Conservation (phyloP, 1,140 invertebrate genomes). For the Drosophila lowei region DNA sequence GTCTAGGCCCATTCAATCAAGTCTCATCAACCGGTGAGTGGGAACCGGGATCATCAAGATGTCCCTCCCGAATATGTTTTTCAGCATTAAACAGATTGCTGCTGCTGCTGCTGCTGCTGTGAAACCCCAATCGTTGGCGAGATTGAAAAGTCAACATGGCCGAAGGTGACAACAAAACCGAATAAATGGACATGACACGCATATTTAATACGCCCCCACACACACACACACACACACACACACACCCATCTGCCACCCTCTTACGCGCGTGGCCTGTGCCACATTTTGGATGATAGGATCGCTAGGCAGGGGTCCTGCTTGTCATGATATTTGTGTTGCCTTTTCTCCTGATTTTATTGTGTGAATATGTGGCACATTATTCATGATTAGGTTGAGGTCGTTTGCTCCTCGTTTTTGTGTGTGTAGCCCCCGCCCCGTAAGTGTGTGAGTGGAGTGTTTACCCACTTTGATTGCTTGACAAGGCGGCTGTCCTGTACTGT, state of each 20-base stretch:
- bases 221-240: background rate
- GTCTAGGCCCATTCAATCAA: conserved; percentile 62
- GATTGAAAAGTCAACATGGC: conserved; percentile 62
- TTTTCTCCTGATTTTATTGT: conserved; percentile 70
- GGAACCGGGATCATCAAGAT: conserved; percentile 17
- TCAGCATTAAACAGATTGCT: conserved; percentile 46
- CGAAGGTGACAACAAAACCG: conserved; percentile 67
- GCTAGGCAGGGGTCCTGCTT: conserved; percentile 42
- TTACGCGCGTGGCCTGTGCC: conserved; percentile 25
- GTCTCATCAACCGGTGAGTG: conserved; percentile 1
- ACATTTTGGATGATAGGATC: conserved; percentile 44
- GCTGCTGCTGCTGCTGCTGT: conserved; percentile 18
- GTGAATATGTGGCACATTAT: conserved; percentile 77
- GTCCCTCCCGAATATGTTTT: conserved; percentile 43
- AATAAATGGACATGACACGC: conserved; percentile 76
- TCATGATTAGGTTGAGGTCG: conserved; percentile 70
- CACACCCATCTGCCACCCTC: background rate
- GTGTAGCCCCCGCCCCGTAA: background rate
- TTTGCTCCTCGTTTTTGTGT: conserved; percentile 57
- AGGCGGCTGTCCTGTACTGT: conserved; percentile 10
- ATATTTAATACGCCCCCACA: conserved; percentile 63
- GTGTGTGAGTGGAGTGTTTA: conserved; percentile 29
- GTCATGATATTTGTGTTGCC: conserved; percentile 73
- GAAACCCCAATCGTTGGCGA: conserved; percentile 29
- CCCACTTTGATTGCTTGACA: conserved; percentile 56